Base-by-base conservation (phyloP, 2,888 invertebrate genomes). In the Laothoe populi region DNA sequence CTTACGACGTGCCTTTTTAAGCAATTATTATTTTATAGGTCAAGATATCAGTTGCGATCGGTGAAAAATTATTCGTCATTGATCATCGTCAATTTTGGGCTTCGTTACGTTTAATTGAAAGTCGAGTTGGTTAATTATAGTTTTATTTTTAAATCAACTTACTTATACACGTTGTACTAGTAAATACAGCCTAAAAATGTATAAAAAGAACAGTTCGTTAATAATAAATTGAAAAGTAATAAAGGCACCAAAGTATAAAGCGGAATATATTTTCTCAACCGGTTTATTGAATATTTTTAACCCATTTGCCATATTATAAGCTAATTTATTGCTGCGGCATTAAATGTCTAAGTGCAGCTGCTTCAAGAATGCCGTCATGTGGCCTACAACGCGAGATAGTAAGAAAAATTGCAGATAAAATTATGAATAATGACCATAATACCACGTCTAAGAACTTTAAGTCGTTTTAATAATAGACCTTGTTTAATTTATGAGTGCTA, bases 381-480 rank as follows among this genome's bases (percentile, higher is more conserved):
- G 23, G 11, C 49, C 57, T 26, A 66, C 67, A 60, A 66, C 61
- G 63, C 49, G 64, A 49, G 46, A 61, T 66, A 63, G 65, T 63
- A 66, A 66, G 73, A 73, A 73, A 72, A 78, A 71, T 42, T 60
- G 65, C 70, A 66, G 65, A 68, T 70, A 65, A 71, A 72, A 75
- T 77, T 73, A 73, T 75, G 73, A 75, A 67, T 77, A 75, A 77
- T 75, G 68, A 70, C 71, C 66, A 63, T 74, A 72, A 71, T 72
- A 63, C 63, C 31, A 57, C 64, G 64, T 69, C 63, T 66, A 67
- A 57, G 63, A 31, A 64, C 62, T 60, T 65, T 53, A 53, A 66
- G 70, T 61, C 59, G 65, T 69, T 71, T 74, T 72, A 72, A 72
- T 74, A 74, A 71, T 71, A 69, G 65, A 64, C 45, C 40, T 59